Evolutionary conservation across 2,797 vertebrate species (phyloP).

Genomic region (Remorina albescens): DNA sequence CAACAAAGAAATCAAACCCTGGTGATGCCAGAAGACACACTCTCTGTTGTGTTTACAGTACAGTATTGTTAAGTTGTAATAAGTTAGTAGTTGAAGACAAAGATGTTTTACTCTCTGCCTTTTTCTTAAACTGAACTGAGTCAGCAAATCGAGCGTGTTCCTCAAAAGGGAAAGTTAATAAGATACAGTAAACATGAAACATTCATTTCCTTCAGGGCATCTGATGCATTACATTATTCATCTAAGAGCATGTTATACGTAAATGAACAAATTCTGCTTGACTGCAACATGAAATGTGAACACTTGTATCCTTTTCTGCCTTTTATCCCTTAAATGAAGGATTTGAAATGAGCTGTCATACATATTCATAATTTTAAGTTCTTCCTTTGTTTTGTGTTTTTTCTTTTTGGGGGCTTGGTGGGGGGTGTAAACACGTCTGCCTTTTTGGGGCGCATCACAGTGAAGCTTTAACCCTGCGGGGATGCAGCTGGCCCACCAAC

Average conservation of each 20-base stretch:
- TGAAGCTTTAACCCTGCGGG: too few species aligned
- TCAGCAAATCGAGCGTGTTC: slow-evolving; percentile 56
- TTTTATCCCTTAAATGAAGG: slow-evolving; percentile 42
- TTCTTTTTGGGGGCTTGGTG: too few species aligned
- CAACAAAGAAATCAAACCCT: background rate
- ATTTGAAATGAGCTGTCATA: slow-evolving; percentile 32
- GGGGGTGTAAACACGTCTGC: background rate
- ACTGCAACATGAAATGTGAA: slow-evolving; percentile 62
- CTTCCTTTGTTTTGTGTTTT: background rate
- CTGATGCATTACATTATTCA: slow-evolving; percentile 73
- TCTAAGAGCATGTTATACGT: slow-evolving; percentile 67
- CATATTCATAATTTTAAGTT: slow-evolving; percentile 49
- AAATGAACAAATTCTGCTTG: slow-evolving; percentile 70
- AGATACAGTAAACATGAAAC: slow-evolving; percentile 76
- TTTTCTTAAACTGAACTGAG: slow-evolving; percentile 28
- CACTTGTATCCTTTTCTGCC: slow-evolving; percentile 49
- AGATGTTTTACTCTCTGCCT: slow-evolving; percentile 5
- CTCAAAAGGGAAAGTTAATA: slow-evolving; percentile 67
- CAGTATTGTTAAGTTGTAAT: slow-evolving; percentile 9
- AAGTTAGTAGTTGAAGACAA: slow-evolving; percentile 7
- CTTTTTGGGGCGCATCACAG: background rate
- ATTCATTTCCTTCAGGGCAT: slow-evolving; percentile 73
- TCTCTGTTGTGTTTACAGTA: background rate
- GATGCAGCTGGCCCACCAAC: too few species aligned
- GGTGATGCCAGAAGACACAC: background rate